Base-by-base conservation (phyloP, 2,113 vertebrate genomes). In the Rhinichthys klamathensis region DNA sequence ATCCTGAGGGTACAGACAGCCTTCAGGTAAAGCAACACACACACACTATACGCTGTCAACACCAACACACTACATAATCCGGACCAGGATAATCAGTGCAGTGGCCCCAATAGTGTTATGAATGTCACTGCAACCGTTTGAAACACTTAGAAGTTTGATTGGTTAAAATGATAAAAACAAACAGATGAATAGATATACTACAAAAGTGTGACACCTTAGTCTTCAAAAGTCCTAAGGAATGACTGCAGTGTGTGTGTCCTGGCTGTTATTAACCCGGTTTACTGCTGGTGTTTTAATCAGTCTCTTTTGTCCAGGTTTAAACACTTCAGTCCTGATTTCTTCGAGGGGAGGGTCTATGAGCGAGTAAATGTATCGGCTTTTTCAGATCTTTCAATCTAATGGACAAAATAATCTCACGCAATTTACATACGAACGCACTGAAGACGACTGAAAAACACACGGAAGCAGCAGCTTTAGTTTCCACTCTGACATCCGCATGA, bases 1-100 rank as follows among this genome's bases (percentile, higher is more conserved):
- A 6, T 32, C 74, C 49, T 76, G 49, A 79, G 54, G 56, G 32
- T n/a, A 61, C 32, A 79, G 76, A 60, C 51, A 38, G 76, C 56
- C 76, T 79, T 58, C 32, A 79, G 76, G 76, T 61, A 79, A 79
- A 79, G 16, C 75, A 32, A 4, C 72, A 51, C 15, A 54, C 51
- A 58, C 76, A 46, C 74, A 30, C 38, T 32, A 32, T 3, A 32
- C 30, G 30, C 30, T 32, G 30, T 32, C 30, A 32, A 13, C 41
- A 51, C 44, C 51, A 6, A 44, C 1, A 8, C 72, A 51, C n/a
- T 76, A 41, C 30, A 58, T 8, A 12, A 58, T 27, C 49, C 23
- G 51, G 51, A 41, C 38, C 23, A 11, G 23, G 70, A 73, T 73
- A 74, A 74, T 74, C 70, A 46, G 70, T 46, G 70, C 70, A 73